Conservation (phyloP, 2,888 invertebrate genomes). For the Sarcophaga carnaria region DNA sequence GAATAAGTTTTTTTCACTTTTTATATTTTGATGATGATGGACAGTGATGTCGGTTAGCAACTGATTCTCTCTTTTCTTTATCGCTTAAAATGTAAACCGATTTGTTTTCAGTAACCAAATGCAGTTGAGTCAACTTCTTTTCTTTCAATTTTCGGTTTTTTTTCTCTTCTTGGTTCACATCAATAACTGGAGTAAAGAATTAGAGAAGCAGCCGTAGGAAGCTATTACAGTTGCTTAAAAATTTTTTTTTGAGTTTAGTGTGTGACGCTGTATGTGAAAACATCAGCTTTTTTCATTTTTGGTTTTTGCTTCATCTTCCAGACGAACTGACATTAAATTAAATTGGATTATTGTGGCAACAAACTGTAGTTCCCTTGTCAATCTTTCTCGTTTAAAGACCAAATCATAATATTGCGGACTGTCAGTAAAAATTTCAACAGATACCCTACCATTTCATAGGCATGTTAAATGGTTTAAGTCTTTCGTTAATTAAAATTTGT, state of each 20-base stretch:
- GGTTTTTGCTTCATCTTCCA: slow-evolving; percentile 71
- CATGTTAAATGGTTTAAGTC: not conserved
- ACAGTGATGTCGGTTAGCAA: slow-evolving; percentile 69
- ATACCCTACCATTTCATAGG: not conserved
- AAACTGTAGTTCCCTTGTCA: slow-evolving; percentile 78
- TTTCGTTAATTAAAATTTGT: not conserved
- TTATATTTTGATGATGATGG: slow-evolving; percentile 66
- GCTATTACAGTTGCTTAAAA: no score
- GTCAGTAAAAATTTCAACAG: not conserved
- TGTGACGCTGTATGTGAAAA: slow-evolving; percentile 17
- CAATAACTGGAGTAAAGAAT: slow-evolving; percentile 57
- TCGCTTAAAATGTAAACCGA: slow-evolving; percentile 68
- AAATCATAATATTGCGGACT: slow-evolving; percentile 54
- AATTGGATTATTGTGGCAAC: slow-evolving; percentile 78
- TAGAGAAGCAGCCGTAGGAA: slow-evolving; percentile 47
- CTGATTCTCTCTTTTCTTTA: slow-evolving; percentile 59
- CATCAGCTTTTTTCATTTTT: not conserved
- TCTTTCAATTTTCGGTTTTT: slow-evolving; percentile 17
- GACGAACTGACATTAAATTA: slow-evolving; percentile 81
- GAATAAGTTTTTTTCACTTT: slow-evolving; percentile 19
- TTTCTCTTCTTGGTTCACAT: slow-evolving; percentile 49
- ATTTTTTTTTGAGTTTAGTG: not conserved
- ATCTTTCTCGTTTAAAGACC: slow-evolving; percentile 71
- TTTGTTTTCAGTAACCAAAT: slow-evolving; percentile 67
- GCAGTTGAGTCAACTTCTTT: slow-evolving; percentile 30